phyloP scores from a whole-genome alignment of 2,888 invertebrate genomes.

The Osmoderma eremita region DNA sequence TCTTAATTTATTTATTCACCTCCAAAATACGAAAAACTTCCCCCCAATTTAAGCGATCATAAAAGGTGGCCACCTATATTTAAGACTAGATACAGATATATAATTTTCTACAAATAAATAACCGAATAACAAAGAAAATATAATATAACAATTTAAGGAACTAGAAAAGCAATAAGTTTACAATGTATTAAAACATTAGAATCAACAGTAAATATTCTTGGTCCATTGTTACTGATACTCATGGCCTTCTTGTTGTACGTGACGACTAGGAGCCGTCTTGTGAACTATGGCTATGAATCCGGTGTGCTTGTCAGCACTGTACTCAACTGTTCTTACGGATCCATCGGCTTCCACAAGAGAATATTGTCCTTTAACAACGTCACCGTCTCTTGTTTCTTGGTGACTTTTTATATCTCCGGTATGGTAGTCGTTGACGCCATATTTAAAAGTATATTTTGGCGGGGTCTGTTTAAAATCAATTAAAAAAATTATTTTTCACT shows the following conservation, averaged over 20 bases:
- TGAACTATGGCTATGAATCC: slow-evolving; percentile 62
- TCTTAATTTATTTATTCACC: background rate
- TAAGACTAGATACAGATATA: background rate
- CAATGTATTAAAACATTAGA: too few relatives aligned
- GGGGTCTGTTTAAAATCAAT: slow-evolving; percentile 52
- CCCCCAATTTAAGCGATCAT: background rate
- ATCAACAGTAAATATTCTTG: background rate
- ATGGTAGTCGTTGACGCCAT: slow-evolving; percentile 61
- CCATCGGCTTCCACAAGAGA: slow-evolving; percentile 62
- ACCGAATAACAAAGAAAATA: background rate
- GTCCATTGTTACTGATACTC: slow-evolving; percentile 1
- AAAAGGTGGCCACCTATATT: background rate
- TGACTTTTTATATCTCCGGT: slow-evolving; percentile 61
- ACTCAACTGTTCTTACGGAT: slow-evolving; percentile 60
- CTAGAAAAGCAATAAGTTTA: background rate
- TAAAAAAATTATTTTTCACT: too few relatives aligned
- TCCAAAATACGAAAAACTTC: background rate
- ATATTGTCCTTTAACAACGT: slow-evolving; percentile 61
- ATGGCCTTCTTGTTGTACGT: background rate
- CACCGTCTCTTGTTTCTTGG: slow-evolving; percentile 60
- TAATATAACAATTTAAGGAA: background rate
- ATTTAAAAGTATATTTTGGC: slow-evolving; percentile 61
- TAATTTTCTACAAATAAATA: background rate
- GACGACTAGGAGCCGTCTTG: slow-evolving; percentile 47
- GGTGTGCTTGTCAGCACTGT: slow-evolving; percentile 60